Evolutionary conservation across 2,797 vertebrate genomes (phyloP).

Genomic region (Sebastes steindachneri): DNA sequence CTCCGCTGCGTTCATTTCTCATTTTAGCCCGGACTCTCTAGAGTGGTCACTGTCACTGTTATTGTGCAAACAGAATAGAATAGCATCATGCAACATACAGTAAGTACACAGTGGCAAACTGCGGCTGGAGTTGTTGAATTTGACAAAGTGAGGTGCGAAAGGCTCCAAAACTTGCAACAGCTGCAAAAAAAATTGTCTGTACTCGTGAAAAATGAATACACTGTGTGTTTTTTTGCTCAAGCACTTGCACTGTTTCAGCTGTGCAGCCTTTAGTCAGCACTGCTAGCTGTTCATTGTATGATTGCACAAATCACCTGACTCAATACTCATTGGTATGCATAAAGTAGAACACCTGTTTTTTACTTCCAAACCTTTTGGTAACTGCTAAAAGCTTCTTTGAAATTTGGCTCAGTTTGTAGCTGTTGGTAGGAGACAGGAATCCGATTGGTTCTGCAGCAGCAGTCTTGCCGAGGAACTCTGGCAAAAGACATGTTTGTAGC

Average conservation of each 20-base stretch:
- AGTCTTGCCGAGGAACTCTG: conserved; percentile 32
- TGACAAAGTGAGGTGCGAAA: conserved; percentile 28
- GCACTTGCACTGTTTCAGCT: not conserved
- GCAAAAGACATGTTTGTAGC: conserved; percentile 41
- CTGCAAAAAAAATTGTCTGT: conserved; percentile 7
- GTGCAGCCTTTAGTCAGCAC: conserved; percentile 6
- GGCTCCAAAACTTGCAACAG: conserved; percentile 31
- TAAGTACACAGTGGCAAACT: not conserved
- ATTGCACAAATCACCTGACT: conserved; percentile 24
- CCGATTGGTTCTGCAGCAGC: conserved; percentile 43
- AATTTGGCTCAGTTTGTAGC: conserved; percentile 41
- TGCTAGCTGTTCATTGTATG: not conserved
- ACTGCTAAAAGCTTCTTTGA: conserved; percentile 41
- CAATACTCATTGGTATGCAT: conserved; percentile 46
- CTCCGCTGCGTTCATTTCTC: conserved; percentile 43
- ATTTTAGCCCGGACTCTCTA: conserved; percentile 17
- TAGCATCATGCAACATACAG: conserved; percentile 1
- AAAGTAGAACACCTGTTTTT: conserved; percentile 9
- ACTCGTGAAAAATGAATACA: conserved; percentile 19
- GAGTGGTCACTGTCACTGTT: conserved; percentile 31
- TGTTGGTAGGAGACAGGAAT: conserved; percentile 39
- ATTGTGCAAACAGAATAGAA: conserved; percentile 36
- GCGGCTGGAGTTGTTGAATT: conserved; percentile 19
- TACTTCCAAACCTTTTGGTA: conserved; percentile 33
- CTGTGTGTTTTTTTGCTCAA: not conserved